A percentile compares a stretch with the other conserved stretches of the same genome.
phyloP scores from a whole-genome alignment of 2,797 vertebrate genomes.

The Rhyacichthys aspro region DNA sequence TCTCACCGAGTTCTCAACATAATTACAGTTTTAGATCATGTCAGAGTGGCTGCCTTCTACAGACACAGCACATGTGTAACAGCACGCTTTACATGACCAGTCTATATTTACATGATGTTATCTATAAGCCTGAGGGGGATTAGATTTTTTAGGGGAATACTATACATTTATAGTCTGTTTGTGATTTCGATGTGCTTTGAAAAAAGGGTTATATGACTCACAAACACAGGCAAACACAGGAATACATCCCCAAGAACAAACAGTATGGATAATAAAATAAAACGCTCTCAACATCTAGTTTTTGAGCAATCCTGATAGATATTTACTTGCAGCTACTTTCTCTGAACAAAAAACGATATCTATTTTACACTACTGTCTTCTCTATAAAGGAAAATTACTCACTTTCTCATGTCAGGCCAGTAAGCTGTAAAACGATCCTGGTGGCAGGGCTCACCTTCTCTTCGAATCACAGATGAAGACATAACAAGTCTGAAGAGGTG shows the following conservation, averaged over 20 bases:
- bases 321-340: constrained; percentile 53
- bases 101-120: constrained; percentile 60
- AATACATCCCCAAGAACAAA: neutral
- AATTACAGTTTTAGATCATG: constrained; percentile 50
- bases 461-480: constrained; percentile 71
- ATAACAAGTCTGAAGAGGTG: constrained; percentile 62
- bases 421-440: constrained; percentile 59
- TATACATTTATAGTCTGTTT: constrained; percentile 42
- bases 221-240: too few species aligned
- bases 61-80: constrained; percentile 27
- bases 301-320: constrained; percentile 43
- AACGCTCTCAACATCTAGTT: constrained; percentile 27
- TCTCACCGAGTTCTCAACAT: constrained; percentile 49
- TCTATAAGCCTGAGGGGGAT: constrained; percentile 51
- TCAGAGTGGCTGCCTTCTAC: constrained; percentile 44
- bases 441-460: constrained; percentile 48
- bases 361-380: constrained; percentile 31
- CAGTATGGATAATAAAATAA: neutral
- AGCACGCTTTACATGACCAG: constrained; percentile 52
- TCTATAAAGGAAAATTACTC: constrained; percentile 45
- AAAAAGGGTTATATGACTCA: constrained; percentile 20
- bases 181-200: constrained; percentile 31
- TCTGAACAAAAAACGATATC: constrained; percentile 23
- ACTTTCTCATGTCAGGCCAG: constrained; percentile 36
- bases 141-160: constrained; percentile 51